These are phyloP conservation scores for Dendrocincla tyrannina DNA, from an alignment of 2,797 vertebrate species.

Conservation along the genomic window DNA sequence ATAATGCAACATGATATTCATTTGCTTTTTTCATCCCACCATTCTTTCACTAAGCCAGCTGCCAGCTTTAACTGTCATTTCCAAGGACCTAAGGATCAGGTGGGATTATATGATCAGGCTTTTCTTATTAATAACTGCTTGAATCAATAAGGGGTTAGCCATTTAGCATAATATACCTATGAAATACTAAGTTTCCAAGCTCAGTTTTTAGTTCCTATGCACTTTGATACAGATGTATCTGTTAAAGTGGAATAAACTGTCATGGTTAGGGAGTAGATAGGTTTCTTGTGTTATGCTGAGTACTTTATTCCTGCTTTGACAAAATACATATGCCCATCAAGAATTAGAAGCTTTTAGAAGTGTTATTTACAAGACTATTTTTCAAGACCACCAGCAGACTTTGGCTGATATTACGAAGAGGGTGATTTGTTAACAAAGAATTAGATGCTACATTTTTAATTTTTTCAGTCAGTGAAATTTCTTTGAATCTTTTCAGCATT, in stretches of 20 bases:
- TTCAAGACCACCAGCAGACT: not conserved
- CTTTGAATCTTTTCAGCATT: not conserved
- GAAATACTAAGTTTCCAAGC: constrained; percentile 42
- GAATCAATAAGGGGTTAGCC: constrained; percentile 60
- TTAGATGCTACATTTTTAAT: not conserved
- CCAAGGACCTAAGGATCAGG: constrained; percentile 55
- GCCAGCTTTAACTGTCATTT: constrained; percentile 67
- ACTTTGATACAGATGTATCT: not conserved
- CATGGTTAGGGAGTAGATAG: not conserved
- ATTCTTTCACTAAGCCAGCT: constrained; percentile 46
- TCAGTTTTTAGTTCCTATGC: not conserved
- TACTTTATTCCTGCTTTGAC: not conserved
- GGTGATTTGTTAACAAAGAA: not conserved
- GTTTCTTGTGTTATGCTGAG: constrained; percentile 4
- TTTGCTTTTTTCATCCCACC: not conserved
- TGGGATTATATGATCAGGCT: constrained; percentile 58
- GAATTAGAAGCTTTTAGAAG: not conserved
- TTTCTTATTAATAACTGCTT: constrained; percentile 58
- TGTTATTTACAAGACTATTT: not conserved
- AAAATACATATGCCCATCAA: not conserved
- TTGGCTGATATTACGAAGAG: not conserved
- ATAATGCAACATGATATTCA: constrained; percentile 62
- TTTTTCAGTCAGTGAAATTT: not conserved
- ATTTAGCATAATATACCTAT: constrained; percentile 51
- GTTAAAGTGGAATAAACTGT: constrained; percentile 2